phyloP scores from a whole-genome alignment of 2,797 vertebrate species.

The Anniella stebbinsi region DNA sequence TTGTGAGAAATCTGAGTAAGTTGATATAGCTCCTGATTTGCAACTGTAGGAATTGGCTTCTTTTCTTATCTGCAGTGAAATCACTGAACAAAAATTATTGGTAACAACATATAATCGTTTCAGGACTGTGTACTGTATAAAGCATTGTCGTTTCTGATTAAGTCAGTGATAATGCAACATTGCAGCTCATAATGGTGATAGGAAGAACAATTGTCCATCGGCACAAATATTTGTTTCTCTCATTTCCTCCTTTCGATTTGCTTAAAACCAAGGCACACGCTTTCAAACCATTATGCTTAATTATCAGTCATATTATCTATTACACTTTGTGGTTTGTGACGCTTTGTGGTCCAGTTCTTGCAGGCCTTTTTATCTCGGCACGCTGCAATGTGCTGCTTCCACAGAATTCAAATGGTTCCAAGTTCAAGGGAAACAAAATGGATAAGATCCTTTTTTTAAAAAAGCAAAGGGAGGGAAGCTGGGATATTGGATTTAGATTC shows the following conservation, averaged over 20 bases:
- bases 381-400: conserved; percentile 12
- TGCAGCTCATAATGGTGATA: conserved; percentile 57
- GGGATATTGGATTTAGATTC: conserved; percentile 49
- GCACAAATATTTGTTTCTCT: conserved; percentile 17
- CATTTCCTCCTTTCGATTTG: neutral
- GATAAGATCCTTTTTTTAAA: neutral
- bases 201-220: conserved; percentile 40
- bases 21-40: neutral
- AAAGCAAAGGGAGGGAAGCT: neutral
- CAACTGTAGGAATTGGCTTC: neutral
- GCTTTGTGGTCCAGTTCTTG: conserved; percentile 37
- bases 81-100: neutral
- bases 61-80: conserved; percentile 30
- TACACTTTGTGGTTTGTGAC: conserved; percentile 29
- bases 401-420: conserved; percentile 48
- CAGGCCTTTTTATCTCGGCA: conserved; percentile 17
- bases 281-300: conserved; percentile 35
- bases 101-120: conserved; percentile 54
- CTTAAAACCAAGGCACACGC: conserved; percentile 31
- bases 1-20: neutral
- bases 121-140: conserved; percentile 33
- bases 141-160: conserved; percentile 67
- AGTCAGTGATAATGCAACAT: conserved; percentile 64
- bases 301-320: conserved; percentile 30
- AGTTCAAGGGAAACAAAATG: conserved; percentile 5